These are phyloP conservation scores for Pomacea maculata DNA, from an alignment of 1,140 invertebrate genomes.

Conservation along the genomic window DNA sequence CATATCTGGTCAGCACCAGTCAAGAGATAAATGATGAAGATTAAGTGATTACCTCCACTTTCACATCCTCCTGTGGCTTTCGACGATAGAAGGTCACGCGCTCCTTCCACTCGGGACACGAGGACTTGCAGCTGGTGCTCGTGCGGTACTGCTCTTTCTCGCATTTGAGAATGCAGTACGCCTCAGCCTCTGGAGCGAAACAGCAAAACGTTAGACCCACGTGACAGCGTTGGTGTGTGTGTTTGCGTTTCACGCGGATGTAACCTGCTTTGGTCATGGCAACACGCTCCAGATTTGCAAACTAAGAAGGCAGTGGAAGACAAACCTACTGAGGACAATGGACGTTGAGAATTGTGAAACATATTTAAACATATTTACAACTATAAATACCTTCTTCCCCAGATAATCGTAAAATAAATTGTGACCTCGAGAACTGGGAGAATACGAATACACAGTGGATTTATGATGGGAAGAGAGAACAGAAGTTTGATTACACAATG, in stretches of 20 bases:
- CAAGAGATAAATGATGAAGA: too few species aligned
- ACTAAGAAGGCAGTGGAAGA: background rate
- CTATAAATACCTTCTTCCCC: too few species aligned
- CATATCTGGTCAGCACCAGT: too few species aligned
- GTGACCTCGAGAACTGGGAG: too few species aligned
- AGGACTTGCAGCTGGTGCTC: conserved; percentile 61
- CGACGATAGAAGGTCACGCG: conserved; percentile 60
- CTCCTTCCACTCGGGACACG: conserved; percentile 68
- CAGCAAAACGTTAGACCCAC: too few species aligned
- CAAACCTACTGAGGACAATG: background rate
- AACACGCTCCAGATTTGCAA: background rate
- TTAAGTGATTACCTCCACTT: conserved; percentile 51
- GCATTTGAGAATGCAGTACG: conserved; percentile 70
- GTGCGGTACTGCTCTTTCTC: conserved; percentile 67
- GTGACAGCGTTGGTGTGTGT: background rate
- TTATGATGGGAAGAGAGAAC: too few species aligned
- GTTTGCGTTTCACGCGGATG: background rate
- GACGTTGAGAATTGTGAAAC: too few species aligned
- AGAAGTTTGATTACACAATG: too few species aligned
- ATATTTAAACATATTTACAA: too few species aligned
- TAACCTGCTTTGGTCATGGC: background rate
- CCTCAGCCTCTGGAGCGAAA: conserved; percentile 61
- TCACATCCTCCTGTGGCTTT: conserved; percentile 57
- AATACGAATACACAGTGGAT: too few species aligned
- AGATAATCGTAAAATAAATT: too few species aligned